Percentiles rank a stretch among this genome's conserved stretches.
Evolutionary conservation across 2,888 invertebrate species (phyloP).

Genomic region (Cataglyphis albicans): DNA sequence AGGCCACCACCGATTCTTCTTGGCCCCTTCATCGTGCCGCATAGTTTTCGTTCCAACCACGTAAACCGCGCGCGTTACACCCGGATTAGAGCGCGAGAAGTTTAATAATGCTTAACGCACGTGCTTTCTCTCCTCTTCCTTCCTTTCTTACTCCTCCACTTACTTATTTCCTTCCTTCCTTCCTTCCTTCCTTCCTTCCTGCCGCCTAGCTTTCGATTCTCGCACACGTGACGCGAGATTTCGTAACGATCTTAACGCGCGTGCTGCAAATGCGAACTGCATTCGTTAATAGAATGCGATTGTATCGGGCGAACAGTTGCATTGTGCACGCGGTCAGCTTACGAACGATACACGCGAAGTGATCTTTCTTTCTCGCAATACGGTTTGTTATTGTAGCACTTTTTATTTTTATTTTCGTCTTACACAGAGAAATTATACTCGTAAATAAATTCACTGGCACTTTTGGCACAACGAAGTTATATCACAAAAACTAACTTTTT

Average conservation of each 20-base stretch:
- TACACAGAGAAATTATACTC: neutral
- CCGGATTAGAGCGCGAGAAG: conserved; percentile 72
- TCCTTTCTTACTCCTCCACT: conserved; percentile 56
- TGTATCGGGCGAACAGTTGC: conserved; percentile 6
- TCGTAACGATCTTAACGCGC: conserved; percentile 59
- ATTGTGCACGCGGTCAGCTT: conserved; percentile 1
- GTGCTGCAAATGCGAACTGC: conserved; percentile 49
- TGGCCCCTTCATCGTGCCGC: conserved; percentile 83
- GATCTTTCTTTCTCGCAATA: neutral
- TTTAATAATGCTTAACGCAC: conserved; percentile 76
- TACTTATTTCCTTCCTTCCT: conserved; percentile 52
- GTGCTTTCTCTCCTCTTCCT: conserved; percentile 63
- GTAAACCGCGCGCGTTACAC: conserved; percentile 77
- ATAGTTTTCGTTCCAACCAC: conserved; percentile 82
- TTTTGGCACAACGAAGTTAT: conserved; percentile 16
- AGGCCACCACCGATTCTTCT: conserved; percentile 80
- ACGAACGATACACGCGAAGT: conserved; percentile 3
- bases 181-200: conserved; percentile 53
- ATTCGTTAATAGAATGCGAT: conserved; percentile 50
- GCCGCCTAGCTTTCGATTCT: conserved; percentile 16
- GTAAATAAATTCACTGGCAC: conserved; percentile 7
- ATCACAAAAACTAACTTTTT: neutral
- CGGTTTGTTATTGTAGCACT: neutral
- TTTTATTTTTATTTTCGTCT: neutral
- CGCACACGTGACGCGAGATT: conserved; percentile 59